Base-by-base conservation (phyloP, 2,113 vertebrate genomes). In the Theristicus caerulescens region DNA sequence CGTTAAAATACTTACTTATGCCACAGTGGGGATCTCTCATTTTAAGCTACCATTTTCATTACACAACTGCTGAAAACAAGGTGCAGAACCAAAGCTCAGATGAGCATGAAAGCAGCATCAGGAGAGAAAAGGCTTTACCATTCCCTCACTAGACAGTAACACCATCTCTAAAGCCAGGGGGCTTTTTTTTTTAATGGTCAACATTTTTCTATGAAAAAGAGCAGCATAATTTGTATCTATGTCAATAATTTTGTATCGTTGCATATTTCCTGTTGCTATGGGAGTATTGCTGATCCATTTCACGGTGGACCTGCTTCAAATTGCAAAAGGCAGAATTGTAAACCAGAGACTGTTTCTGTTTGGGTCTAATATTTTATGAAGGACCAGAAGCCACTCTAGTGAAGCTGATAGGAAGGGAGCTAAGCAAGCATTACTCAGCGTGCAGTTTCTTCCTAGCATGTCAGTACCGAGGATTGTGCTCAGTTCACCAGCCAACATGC, bases 401-500 rank as follows among this genome's bases (percentile, higher is more conserved):
- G 91, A 66, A 49, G 57, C 62, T 88, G 22, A 8, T 4, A 57
- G 86, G 70, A 71, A 70, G 80, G 66, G 85, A 95, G 32, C 81
- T 55, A 57, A 96, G 94, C 85, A 94, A 59, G 86, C 47, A 72
- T 94, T 96, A 69, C 78, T 97, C 96, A 97, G 96, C 79, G 81
- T 16, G 34, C 79, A 92, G 54, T 11, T 96, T 93, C 66, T 93
- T 78, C 27, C 54, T 7, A 58, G 70, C 74, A 12, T 93, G 94
- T 89, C 59, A 96, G 94, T 96, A 95, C 94, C 34, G 10, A 88
- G 97, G 93, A 76, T 87, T 90, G 82, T 93, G 94, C 94, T 97
- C 19, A 14, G 49, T 76, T 96, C 95, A 82, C 88, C 88, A 86
- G 97, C 96, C 82, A 76, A 84, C 3, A 13, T 49, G 58, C 70